Evolutionary conservation across 2,797 vertebrate genomes (phyloP).

Genomic region (Pantherophis alleghaniensis): DNA sequence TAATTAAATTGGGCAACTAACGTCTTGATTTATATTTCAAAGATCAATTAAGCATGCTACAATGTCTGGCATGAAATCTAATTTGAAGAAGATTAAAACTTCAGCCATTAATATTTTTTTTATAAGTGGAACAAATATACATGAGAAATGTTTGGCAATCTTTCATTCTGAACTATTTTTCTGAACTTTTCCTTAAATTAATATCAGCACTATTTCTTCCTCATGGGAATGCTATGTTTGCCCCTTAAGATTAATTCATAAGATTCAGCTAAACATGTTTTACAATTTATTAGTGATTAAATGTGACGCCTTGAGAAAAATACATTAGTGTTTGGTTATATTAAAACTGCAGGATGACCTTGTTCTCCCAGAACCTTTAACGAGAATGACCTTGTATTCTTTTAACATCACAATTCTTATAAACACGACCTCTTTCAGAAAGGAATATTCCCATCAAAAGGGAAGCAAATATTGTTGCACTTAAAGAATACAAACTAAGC

Average conservation of each 20-base stretch:
- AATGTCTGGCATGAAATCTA: slow-evolving; percentile 56
- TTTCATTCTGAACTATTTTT: slow-evolving; percentile 46
- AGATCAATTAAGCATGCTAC: slow-evolving; percentile 58
- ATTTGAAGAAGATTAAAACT: slow-evolving; percentile 62
- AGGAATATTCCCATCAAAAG: not conserved
- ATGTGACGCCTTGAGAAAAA: not conserved
- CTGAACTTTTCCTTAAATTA: slow-evolving; percentile 5
- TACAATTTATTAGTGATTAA: not conserved
- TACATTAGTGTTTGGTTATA: not conserved
- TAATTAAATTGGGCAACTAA: slow-evolving; percentile 43
- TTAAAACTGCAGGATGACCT: slow-evolving; percentile 16
- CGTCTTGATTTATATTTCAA: slow-evolving; percentile 59
- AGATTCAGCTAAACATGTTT: not conserved
- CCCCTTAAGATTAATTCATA: not conserved
- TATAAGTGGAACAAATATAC: slow-evolving; percentile 54
- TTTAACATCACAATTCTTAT: not conserved
- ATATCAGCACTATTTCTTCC: not conserved
- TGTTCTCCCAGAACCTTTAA: not conserved
- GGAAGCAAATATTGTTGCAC: not conserved
- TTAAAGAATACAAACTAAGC: not conserved
- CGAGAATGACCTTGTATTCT: not conserved
- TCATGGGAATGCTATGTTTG: not conserved
- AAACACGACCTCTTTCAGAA: not conserved
- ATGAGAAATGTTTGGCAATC: slow-evolving; percentile 48
- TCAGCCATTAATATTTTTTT: slow-evolving; percentile 45